These are phyloP conservation scores for Rattus norvegicus DNA, from an alignment of 2,113 vertebrate species.

Conservation along the genomic window DNA sequence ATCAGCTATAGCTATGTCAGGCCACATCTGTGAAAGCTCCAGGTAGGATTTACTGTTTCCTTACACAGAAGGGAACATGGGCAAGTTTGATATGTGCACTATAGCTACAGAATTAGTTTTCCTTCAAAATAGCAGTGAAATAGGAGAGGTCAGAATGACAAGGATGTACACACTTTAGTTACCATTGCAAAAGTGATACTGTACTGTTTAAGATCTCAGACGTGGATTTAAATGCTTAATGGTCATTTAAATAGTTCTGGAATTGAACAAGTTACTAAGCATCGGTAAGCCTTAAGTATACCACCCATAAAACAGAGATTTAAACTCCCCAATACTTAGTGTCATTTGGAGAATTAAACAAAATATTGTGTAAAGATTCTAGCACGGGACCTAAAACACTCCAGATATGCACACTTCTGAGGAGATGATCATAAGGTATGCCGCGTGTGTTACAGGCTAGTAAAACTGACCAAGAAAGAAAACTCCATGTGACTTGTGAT, in stretches of 20 bases:
- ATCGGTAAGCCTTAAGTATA: neutral
- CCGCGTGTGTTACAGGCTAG: neutral
- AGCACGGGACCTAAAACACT: neutral
- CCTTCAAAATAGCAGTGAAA: neutral
- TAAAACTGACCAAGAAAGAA: neutral
- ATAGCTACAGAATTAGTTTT: neutral
- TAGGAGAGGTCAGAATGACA: neutral
- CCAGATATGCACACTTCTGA: neutral
- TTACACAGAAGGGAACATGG: neutral
- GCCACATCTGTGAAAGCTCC: neutral
- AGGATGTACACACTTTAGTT: neutral
- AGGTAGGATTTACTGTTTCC: neutral
- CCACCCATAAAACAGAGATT: neutral
- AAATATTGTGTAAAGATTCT: neutral
- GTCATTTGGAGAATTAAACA: neutral
- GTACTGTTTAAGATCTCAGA: neutral
- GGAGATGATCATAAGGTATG: neutral
- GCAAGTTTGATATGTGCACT: neutral
- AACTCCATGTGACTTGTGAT: neutral
- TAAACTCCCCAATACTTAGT: neutral
- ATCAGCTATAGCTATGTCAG: neutral
- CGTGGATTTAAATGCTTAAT: neutral
- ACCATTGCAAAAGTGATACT: neutral
- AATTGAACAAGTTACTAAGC: neutral
- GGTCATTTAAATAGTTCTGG: neutral